Base-by-base conservation (phyloP, 2,113 vertebrate genomes). In the Cromileptes altivelis region DNA sequence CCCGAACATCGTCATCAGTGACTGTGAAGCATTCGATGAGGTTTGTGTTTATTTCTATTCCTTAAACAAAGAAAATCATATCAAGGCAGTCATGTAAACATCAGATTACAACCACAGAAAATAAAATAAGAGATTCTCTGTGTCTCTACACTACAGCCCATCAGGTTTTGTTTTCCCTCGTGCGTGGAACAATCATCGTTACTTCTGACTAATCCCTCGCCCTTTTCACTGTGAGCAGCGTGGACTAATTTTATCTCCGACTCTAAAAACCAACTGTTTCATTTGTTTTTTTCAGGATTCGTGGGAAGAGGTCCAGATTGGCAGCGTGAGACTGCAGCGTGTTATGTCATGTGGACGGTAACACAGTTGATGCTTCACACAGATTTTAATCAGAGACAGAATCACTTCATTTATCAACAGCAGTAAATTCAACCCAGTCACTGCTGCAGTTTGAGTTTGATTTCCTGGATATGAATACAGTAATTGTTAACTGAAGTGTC, bases 261-360 rank as follows among this genome's bases (percentile, higher is more conserved):
- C 81, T 85, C 64, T 68, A 73, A 63, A 56, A 81, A 71, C 77
- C 78, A 87, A 86, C 90, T 89, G 87, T 80, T 82, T 86, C 2
- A 19, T 11, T 45, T 37, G 0, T 30, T 58, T 23, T 56, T 75
- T 71, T 70, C 80, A 99, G 98, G 98, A 99, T 56, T 95, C 95
- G 9, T 99, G 98, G 98, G 94, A 97, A 25, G 95, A 97, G 18
- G 75, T 99, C 76, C 91, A 96, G 75, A 97, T 99, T 90, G 98
- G 98, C 8, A 80, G 81, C 1, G 95, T 94, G 42, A 94, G 96
- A 60, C 75, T 99, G 88, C 96, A 95, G 74, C 96, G 95, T 63
- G 91, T 96, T 0, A 93, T 97, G 94, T 94, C 94, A n/a, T 99
- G 98, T 91, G 93, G 94, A 91, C 97, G 98, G 98, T 99, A 95